Base-by-base conservation (phyloP, 2,113 vertebrate genomes). In the Phaethon lepturus region DNA sequence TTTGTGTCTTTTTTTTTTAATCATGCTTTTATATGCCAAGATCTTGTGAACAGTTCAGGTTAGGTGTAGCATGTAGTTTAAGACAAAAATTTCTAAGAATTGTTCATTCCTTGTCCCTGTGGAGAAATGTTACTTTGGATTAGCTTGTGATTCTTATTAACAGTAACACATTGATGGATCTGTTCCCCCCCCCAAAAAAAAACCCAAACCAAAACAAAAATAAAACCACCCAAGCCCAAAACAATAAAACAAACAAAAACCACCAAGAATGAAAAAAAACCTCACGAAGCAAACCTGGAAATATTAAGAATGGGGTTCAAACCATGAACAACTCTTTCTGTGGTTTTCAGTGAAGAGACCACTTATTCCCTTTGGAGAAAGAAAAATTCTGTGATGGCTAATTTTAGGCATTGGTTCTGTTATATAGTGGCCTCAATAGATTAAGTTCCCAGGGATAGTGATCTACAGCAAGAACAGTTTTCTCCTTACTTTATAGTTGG, bases 211-310 rank as follows among this genome's bases (percentile, higher is more conserved):
- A 8, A 31, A 62, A 31, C 11, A 38, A 38, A 38, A 38, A 38
- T 38, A 38, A 38, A 38, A 38, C 38, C 38, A 38, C 38, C 38
- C 38, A 38, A 38, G 38, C 35, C 28, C 7, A 42, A 40, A 40
- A 49, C 13, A 17, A 44, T 16, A 26, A 72, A 50, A 23, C 14
- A 59, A 33, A 20, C 20, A 19, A 53, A 64, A n/a, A 6, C 11
- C 38, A 38, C 38, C 38, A 53, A 44, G 4, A 42, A 45, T 1
- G 16, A 63, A 33, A 50, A 16, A 22, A 26, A 3, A 0, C 1
- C 13, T 38, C 38, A 19, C 31, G 13, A 77, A 79, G 18, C 1
- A 11, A 67, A 49, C 6, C 13, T 29, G 20, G 71, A 44, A 58
- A 35, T 44, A 55, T 16, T 29, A 40, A 81, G 17, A 79, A 7